Evolutionary conservation across 2,113 vertebrate genomes (phyloP), one percentile per base, ranked within the genome.

Genomic region (Solea senegalensis): DNA sequence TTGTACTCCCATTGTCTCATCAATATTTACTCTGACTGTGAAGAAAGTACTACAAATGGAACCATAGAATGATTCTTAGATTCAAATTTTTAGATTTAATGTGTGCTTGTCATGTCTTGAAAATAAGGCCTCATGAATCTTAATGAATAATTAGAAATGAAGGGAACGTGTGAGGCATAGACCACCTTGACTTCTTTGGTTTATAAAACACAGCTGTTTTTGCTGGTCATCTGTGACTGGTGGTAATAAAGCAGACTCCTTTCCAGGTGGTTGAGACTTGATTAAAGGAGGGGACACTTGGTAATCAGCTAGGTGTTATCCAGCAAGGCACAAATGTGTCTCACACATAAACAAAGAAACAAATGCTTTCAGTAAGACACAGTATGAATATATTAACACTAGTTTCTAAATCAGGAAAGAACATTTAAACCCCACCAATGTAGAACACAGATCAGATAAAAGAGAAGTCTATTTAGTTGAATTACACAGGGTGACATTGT

Each of bases 231-330:
- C 43, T 59, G 59, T 46, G 26, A 55, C 21, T 51, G 15, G 8
- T 57, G 75, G 72, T 58, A 65, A 65, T 68, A 69, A 83, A 84
- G 71, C 15, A 27, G 54, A 76, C 56, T 72, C 55, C 45, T 74
- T 76, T 74, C 84, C 88, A 91, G 84, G 72, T 86, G 85, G 83
- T 70, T 79, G 72, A 76, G 70, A 21, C 57, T 62, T 81, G 66
- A 86, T 82, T 66, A 86, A 74, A 81, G 70, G 70, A 81, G 72
- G 68, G 71, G 15, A 69, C 57, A 71, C 78, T 61, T 49, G 74
- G 60, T 78, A 58, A 83, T 77, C 58, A 71, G 53, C 41, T 53
- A 76, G 49, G 60, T 65, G 41, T 65, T 56, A 54, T 65, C 49
- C 39, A 14, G 76, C 15, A 66, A 62, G 72, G 62, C 65, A 75